phyloP scores from a whole-genome alignment of 2,113 vertebrate genomes.

The Nestor notabilis region DNA sequence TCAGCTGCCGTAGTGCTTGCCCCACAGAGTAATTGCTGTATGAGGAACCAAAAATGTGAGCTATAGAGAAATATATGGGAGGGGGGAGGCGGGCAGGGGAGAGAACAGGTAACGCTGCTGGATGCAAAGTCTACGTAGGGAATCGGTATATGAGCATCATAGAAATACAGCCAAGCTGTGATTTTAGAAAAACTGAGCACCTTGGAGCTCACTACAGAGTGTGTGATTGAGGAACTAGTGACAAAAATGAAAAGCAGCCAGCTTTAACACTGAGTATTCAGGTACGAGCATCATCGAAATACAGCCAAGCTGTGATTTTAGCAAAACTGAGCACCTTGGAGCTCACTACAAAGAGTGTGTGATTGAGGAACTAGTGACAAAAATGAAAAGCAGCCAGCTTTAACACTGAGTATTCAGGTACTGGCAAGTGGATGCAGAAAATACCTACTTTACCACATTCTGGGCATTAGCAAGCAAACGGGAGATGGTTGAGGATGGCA shows the following conservation, averaged over 20 bases:
- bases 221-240: not conserved
- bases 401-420: not conserved
- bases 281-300: no score
- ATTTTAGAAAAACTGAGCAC: not conserved
- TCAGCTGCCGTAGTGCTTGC: not conserved
- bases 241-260: not conserved
- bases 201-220: not conserved
- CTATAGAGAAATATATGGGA: not conserved
- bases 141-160: not conserved
- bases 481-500: not conserved
- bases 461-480: not conserved
- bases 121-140: not conserved
- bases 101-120: not conserved
- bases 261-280: not conserved
- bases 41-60: not conserved
- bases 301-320: not conserved
- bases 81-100: accelerated
- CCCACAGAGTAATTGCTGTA: not conserved
- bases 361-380: not conserved
- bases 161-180: not conserved
- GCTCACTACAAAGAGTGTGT: not conserved
- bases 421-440: not conserved
- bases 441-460: not conserved
- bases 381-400: not conserved
- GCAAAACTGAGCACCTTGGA: not conserved